A percentile compares a stretch with the other conserved stretches of the same genome.
Evolutionary conservation across 53 echinoderm and acorn worm genomes (phyloP).

Genomic region (Hippasteria phrygiana): DNA sequence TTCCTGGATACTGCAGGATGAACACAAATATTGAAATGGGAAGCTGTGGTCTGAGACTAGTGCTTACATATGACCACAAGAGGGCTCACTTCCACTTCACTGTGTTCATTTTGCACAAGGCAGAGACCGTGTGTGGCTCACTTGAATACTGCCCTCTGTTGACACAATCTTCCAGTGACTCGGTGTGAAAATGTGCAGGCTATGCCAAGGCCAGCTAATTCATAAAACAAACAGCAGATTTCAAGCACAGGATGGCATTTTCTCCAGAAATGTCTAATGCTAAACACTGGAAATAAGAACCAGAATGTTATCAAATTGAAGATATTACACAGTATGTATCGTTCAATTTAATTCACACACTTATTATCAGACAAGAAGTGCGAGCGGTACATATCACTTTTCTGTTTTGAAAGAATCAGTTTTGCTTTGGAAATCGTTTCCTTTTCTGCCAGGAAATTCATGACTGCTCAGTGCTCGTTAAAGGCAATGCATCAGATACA

Average conservation of each 20-base stretch:
- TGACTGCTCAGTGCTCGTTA: background rate
- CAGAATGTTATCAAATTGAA: too few species aligned
- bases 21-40: too few species aligned
- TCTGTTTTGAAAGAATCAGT: background rate
- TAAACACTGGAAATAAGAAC: background rate
- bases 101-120: background rate
- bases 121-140: background rate
- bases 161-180: background rate
- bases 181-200: background rate
- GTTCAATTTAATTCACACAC: too few species aligned
- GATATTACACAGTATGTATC: too few species aligned
- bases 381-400: too few species aligned
- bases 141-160: slow-evolving; percentile 42
- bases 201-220: background rate
- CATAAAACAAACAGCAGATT: slow-evolving; percentile 32
- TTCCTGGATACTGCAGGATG: too few species aligned
- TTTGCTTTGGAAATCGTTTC: background rate
- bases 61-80: slow-evolving; percentile 24
- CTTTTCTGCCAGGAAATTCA: background rate
- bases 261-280: background rate
- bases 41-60: too few species aligned
- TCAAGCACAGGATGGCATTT: too few species aligned
- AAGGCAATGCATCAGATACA: background rate
- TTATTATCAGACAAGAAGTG: too few species aligned
- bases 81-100: slow-evolving; percentile 51